phyloP scores from a whole-genome alignment of 2,797 vertebrate species.

The Syngnathus acus region DNA sequence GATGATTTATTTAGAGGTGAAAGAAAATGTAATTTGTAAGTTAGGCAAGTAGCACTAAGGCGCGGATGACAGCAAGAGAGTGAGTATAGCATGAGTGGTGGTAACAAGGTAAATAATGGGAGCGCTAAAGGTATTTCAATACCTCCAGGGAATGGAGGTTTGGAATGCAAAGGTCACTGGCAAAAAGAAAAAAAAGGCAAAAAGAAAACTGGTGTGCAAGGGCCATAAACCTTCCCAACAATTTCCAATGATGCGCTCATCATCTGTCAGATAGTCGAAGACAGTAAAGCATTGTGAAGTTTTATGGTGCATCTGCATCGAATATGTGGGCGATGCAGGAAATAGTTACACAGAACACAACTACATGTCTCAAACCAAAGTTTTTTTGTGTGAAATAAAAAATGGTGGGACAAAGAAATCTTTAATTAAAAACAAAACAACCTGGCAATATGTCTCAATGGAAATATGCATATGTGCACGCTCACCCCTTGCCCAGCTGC shows the following conservation, averaged over 20 bases:
- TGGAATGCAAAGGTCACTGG: slow-evolving; percentile 42
- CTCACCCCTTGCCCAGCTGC: slow-evolving; percentile 84
- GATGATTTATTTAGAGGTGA: not conserved
- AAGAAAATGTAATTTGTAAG: not conserved
- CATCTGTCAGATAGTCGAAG: slow-evolving; percentile 15
- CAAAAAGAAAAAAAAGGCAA: slow-evolving; percentile 23
- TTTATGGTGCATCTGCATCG: slow-evolving; percentile 31
- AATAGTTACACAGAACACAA: not conserved
- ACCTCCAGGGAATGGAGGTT: slow-evolving; percentile 27
- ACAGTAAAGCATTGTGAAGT: slow-evolving; percentile 11
- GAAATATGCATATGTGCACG: slow-evolving; percentile 24
- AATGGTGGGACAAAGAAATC: not conserved
- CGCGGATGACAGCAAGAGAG: not conserved
- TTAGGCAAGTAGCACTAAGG: not conserved
- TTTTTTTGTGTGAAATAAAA: not conserved
- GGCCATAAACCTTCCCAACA: slow-evolving; percentile 2
- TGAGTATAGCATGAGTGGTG: slow-evolving; percentile 12
- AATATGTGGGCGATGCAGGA: slow-evolving; percentile 1
- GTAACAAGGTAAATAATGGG: slow-evolving; percentile 39
- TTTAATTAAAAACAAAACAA: not conserved
- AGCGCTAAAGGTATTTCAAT: slow-evolving; percentile 46
- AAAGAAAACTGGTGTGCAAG: not conserved
- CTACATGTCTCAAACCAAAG: not conserved
- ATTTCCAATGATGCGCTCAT: slow-evolving; percentile 15
- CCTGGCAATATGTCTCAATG: slow-evolving; percentile 8